Base-by-base conservation (phyloP, 2,797 vertebrate genomes). In the Euphonia xanthogaster region DNA sequence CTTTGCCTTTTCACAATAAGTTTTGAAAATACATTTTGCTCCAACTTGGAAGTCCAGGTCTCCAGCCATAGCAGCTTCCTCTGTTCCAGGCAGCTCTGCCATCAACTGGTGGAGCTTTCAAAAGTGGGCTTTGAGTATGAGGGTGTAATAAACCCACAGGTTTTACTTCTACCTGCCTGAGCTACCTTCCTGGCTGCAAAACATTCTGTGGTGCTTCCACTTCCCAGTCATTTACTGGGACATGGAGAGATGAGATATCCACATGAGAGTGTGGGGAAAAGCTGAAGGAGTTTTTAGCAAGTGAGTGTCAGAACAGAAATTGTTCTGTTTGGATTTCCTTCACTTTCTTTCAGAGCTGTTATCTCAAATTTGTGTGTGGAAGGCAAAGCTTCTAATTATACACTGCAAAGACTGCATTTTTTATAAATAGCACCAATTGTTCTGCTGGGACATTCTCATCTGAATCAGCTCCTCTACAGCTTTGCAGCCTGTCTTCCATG, bases 351-450 rank as follows among this genome's bases (percentile, higher is more conserved):
- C 70, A 47, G 37, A 91, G 70, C 55, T 67, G 81, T 95, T 96
- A 94, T 95, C 91, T 88, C 66, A 76, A 90, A 75, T 94, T 88
- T 91, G 60, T 81, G 75, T 86, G 87, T 93, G 40, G 89, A 93
- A 96, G 73, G 82, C 87, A 93, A 94, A 86, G 89, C 70, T 91
- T 88, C 91, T 97, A 97, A 96, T 96, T 94, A 95, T 84, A 93
- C 55, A 63, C 70, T 93, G 87, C 88, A 76, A 75, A 1, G 51
- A 95, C 70, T 63, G 91, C 79, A 71, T 93, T 96, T 96, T 91
- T 96, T 94, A 96, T 94, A 96, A 97, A 97, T 97, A 97, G 93
- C 35, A 88, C 25, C 62, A 77, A 97, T 96, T 97, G 96, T 97
- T 96, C 94, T 88, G 51, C 79, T 75, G 91, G 94, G 93, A 97